phyloP scores from a whole-genome alignment of 2,797 vertebrate species.

The Falco columbarius region DNA sequence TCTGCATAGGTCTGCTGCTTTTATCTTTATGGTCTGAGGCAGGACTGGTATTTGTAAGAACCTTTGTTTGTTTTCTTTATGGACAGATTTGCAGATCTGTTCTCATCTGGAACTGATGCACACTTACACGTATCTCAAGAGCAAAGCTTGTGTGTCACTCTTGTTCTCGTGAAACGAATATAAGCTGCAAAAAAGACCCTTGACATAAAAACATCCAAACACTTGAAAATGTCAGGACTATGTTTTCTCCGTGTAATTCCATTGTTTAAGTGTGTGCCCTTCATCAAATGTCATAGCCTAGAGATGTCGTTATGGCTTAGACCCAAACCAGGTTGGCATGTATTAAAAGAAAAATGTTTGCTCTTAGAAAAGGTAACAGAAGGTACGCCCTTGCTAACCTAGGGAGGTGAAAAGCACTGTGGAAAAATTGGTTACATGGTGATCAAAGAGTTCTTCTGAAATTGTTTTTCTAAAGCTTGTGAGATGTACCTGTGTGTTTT shows the following conservation, averaged over 20 bases:
- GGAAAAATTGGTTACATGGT: neutral
- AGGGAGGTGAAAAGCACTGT: neutral
- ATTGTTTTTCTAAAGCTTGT: neutral
- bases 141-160: neutral
- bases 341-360: neutral
- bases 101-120: neutral
- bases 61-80: neutral
- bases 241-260: neutral
- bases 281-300: neutral
- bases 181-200: neutral
- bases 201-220: neutral
- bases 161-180: neutral
- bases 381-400: neutral
- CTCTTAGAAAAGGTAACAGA: neutral
- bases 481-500: neutral
- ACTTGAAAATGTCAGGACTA: neutral
- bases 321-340: neutral
- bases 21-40: neutral
- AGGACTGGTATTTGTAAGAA: conserved; percentile 16
- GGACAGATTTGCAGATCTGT: neutral
- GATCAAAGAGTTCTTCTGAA: neutral
- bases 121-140: neutral
- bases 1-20: neutral
- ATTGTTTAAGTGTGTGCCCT: neutral
- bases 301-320: neutral